These are phyloP conservation scores for Zalophus californianus DNA, from an alignment of 2,797 vertebrate species.

Conservation along the genomic window DNA sequence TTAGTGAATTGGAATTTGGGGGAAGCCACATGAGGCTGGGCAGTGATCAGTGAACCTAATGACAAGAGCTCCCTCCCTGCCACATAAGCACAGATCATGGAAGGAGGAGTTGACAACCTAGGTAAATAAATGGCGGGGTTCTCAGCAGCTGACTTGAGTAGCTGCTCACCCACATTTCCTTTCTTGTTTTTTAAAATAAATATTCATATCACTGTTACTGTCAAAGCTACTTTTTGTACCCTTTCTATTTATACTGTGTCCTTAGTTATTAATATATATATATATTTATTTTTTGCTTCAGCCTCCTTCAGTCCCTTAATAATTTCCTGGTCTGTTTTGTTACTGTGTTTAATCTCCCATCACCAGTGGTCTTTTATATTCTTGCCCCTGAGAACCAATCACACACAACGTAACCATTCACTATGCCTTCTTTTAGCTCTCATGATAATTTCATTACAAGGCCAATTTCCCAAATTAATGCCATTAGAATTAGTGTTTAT, in stretches of 20 bases:
- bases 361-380: background rate
- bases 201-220: background rate
- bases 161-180: background rate
- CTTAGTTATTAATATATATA: background rate
- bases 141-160: background rate
- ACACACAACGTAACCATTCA: background rate
- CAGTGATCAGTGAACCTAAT: background rate
- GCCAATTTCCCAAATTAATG: background rate
- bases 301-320: background rate
- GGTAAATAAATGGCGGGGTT: background rate
- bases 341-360: background rate
- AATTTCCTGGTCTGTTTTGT: background rate
- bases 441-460: background rate
- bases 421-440: background rate
- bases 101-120: background rate
- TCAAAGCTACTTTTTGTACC: background rate
- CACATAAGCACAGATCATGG: background rate
- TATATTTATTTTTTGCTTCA: background rate
- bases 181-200: background rate
- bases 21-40: background rate
- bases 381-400: background rate
- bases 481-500: background rate
- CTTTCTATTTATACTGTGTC: background rate
- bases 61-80: too few species aligned
- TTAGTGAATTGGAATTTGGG: background rate